phyloP scores from a whole-genome alignment of 2,113 vertebrate genomes.

The Hemicordylus capensis region DNA sequence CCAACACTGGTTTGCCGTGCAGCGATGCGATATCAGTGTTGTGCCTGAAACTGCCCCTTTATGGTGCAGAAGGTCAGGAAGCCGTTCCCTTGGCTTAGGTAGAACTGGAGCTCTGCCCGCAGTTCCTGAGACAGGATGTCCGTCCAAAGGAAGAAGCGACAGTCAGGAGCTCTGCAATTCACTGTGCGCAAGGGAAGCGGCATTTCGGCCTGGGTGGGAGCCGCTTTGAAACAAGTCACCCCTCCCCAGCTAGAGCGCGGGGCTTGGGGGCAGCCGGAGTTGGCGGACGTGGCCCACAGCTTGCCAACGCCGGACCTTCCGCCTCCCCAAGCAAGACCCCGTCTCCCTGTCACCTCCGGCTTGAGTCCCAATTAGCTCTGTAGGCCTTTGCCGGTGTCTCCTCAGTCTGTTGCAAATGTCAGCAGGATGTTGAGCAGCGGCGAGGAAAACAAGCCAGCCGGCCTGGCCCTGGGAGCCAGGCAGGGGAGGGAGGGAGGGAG shows the following conservation, averaged over 20 bases:
- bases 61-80: too few relatives aligned
- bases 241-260: background rate
- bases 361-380: background rate
- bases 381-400: background rate
- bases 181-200: too few relatives aligned
- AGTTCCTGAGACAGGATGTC: too few relatives aligned
- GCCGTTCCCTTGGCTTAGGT: too few relatives aligned
- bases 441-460: background rate
- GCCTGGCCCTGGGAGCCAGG: too few relatives aligned
- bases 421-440: background rate
- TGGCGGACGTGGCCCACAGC: background rate
- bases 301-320: background rate
- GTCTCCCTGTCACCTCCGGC: background rate
- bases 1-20: too few relatives aligned
- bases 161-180: background rate
- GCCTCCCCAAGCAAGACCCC: background rate
- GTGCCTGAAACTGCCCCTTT: too few relatives aligned
- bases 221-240: background rate
- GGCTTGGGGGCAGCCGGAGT: background rate
- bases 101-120: too few relatives aligned
- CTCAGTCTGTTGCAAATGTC: constrained; percentile 9
- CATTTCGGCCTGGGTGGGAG: background rate
- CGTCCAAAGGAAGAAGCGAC: background rate
- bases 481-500: background rate
- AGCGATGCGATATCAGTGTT: too few relatives aligned